Evolutionary conservation across 2,888 invertebrate genomes (phyloP).

Genomic region (Drosophila antonietae): DNA sequence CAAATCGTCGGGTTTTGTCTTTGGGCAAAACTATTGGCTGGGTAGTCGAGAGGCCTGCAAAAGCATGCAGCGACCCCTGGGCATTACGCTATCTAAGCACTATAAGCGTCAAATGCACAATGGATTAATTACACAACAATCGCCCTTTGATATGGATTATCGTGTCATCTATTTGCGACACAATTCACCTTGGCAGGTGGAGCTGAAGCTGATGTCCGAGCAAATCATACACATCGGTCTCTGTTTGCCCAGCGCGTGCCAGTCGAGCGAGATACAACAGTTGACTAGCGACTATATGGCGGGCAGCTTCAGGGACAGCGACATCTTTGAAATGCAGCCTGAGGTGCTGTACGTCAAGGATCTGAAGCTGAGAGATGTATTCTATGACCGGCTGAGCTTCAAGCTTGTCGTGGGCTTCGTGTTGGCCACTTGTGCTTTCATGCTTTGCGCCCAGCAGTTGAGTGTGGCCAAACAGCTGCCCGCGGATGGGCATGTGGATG

Average conservation of each 20-base stretch:
- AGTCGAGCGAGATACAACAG: conserved; percentile 82
- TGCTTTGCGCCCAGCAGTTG: conserved; percentile 71
- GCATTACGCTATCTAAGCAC: conserved; percentile 81
- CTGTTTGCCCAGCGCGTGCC: conserved; percentile 85
- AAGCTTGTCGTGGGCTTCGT: conserved; percentile 75
- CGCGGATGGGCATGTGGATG: conserved; percentile 19
- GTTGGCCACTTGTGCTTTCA: conserved; percentile 71
- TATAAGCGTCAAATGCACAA: conserved; percentile 83
- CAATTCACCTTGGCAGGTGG: conserved; percentile 84
- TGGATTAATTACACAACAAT: conserved; percentile 78
- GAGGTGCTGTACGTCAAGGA: conserved; percentile 84
- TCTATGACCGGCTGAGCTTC: conserved; percentile 78
- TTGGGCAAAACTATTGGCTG: conserved; percentile 87
- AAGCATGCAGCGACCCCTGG: conserved; percentile 82
- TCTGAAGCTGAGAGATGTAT: conserved; percentile 77
- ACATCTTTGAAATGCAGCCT: conserved; percentile 82
- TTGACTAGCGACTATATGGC: conserved; percentile 82
- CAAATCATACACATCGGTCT: conserved; percentile 86
- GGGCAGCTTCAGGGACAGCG: conserved; percentile 75
- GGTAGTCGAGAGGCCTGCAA: conserved; percentile 86
- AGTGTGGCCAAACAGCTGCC: conserved; percentile 47
- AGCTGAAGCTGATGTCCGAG: conserved; percentile 84
- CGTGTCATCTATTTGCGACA: conserved; percentile 84
- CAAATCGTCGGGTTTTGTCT: conserved; percentile 86
- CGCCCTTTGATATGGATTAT: conserved; percentile 84